Percentiles rank a stretch among this genome's conserved stretches.
Conservation (phyloP, 2,888 invertebrate genomes). For the Dryococelus australis region DNA sequence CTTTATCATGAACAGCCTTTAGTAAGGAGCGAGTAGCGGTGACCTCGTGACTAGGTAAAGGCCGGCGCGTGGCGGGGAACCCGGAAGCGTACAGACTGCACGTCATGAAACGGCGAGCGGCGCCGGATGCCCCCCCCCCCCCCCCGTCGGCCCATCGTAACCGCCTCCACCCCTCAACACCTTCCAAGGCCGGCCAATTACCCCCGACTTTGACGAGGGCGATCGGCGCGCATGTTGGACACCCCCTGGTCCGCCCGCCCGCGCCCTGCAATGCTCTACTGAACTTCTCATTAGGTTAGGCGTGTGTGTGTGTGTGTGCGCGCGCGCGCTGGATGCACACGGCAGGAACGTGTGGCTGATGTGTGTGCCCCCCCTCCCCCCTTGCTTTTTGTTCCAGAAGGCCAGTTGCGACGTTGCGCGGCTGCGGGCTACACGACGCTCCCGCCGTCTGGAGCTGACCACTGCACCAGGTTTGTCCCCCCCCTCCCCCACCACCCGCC, state of each 20-base stretch:
- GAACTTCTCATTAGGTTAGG: constrained; percentile 3
- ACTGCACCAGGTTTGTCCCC: no score
- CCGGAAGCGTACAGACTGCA: no score
- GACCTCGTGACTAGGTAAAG: no score
- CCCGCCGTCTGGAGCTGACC: no score
- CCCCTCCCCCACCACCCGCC: no score
- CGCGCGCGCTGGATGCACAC: no score
- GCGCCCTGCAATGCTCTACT: background rate
- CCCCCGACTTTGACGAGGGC: background rate
- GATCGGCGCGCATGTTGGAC: background rate
- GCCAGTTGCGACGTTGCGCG: background rate
- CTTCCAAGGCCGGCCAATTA: no score
- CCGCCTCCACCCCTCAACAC: no score
- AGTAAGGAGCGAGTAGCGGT: no score
- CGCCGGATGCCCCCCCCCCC: background rate
- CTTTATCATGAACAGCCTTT: no score
- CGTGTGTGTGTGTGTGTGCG: background rate
- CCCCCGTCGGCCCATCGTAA: background rate
- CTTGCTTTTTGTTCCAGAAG: background rate
- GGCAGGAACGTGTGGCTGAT: background rate
- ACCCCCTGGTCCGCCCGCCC: background rate
- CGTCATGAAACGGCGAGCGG: no score
- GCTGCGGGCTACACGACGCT: background rate
- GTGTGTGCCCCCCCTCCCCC: background rate
- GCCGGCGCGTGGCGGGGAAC: no score